Percentiles rank a stretch among this genome's conserved stretches.
These are phyloP conservation scores for Hemicrepidius hirtus DNA, from an alignment of 2,888 invertebrate species.

Conservation along the genomic window DNA sequence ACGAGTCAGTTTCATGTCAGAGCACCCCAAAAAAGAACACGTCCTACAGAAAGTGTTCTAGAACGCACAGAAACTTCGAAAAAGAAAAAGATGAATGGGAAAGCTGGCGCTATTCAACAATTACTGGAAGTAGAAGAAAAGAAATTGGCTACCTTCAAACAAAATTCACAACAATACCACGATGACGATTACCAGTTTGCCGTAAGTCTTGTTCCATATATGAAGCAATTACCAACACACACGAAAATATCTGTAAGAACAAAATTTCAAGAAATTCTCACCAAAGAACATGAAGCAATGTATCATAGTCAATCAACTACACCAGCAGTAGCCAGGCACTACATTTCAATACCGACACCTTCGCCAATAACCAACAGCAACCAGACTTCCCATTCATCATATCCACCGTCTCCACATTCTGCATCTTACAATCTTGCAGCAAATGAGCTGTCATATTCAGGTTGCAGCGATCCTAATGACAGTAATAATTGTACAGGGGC, in stretches of 20 bases:
- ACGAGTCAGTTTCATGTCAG: not conserved
- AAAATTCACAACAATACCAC: conserved; percentile 1
- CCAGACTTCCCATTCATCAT: not conserved
- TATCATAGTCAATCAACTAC: not conserved
- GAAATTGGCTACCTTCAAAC: not conserved
- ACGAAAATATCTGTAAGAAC: not conserved
- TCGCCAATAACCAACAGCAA: not conserved
- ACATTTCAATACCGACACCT: not conserved
- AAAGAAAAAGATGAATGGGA: not conserved
- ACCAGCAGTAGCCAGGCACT: not conserved
- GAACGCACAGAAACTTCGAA: not conserved
- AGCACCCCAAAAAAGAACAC: not conserved
- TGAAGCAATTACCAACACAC: not conserved
- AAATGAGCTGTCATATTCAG: not conserved
- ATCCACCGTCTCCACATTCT: not conserved
- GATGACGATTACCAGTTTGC: not conserved
- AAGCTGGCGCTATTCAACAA: not conserved
- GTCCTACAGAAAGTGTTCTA: not conserved
- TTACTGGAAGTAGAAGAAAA: too few species aligned
- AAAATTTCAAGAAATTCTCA: not conserved
- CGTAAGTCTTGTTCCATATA: conserved; percentile 1
- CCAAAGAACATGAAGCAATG: not conserved
- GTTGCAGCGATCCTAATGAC: not conserved
- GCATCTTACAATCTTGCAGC: not conserved
- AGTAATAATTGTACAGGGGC: not conserved